Conservation (phyloP, 2,113 vertebrate species). For the Epinephelus cyanopodus region DNA sequence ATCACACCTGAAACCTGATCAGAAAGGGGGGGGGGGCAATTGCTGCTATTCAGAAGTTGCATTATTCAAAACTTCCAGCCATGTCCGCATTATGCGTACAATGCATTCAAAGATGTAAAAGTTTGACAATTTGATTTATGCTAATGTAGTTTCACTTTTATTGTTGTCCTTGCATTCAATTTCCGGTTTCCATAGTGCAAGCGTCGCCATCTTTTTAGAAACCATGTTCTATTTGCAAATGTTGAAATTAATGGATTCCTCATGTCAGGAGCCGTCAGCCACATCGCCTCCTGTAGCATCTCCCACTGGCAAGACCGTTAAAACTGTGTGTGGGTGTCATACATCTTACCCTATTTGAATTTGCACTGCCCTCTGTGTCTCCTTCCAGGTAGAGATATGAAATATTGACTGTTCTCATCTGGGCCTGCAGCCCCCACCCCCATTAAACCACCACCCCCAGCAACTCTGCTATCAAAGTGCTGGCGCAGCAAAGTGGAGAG, state of each 20-base stretch:
- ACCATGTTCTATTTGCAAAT: slow-evolving; percentile 58
- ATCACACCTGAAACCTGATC: slow-evolving; percentile 69
- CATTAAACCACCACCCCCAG: slow-evolving; percentile 65
- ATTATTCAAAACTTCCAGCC: slow-evolving; percentile 55
- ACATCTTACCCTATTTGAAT: slow-evolving; percentile 79
- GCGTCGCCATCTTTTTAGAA: slow-evolving; percentile 41
- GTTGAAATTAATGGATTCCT: slow-evolving; percentile 66
- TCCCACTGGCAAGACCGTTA: slow-evolving; percentile 56
- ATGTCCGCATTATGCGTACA: slow-evolving; percentile 36
- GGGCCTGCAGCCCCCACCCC: slow-evolving; percentile 66
- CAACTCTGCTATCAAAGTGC: slow-evolving; percentile 80
- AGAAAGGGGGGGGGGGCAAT: slow-evolving; percentile 16
- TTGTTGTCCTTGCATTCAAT: slow-evolving; percentile 56
- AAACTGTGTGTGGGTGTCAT: slow-evolving; percentile 62
- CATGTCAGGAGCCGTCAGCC: slow-evolving; percentile 41
- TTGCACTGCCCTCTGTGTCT: slow-evolving; percentile 77
- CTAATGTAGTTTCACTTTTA: slow-evolving; percentile 60
- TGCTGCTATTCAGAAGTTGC: slow-evolving; percentile 38
- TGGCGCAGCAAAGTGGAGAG: slow-evolving; percentile 78
- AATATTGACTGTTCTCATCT: slow-evolving; percentile 84
- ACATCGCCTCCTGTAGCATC: slow-evolving; percentile 14
- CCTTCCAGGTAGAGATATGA: slow-evolving; percentile 81
- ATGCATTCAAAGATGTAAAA: slow-evolving; percentile 61
- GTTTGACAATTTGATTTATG: slow-evolving; percentile 73
- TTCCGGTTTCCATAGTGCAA: slow-evolving; percentile 39